Base-by-base conservation (phyloP, 2,888 invertebrate genomes). In the Aricia artaxerxes region DNA sequence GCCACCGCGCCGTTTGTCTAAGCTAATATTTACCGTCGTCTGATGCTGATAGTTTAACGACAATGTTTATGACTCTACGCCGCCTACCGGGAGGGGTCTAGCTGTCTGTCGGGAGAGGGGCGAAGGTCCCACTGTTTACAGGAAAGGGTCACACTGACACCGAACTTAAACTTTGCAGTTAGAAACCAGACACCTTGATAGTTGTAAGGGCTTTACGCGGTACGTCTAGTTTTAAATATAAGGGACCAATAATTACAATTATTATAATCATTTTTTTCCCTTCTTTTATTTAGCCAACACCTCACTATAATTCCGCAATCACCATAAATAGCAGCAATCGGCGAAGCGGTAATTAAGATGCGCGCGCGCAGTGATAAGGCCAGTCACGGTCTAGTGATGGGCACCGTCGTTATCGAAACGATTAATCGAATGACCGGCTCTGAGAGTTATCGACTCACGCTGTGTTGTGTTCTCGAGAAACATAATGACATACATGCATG, bases 401-500 rank as follows among this genome's bases (percentile, higher is more conserved):
- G 31, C 73, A n/a, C 73, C 44, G 44, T 73, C 40, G 76, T 57
- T 76, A 76, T 76, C 76, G 53, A 53, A 6, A 35, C 76, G 53
- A 76, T 76, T 76, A 53, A 76, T 76, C 76, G 76, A 76, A 13
- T 76, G 76, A 57, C 35, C 35, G 76, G 35, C 53, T 76, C 57
- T 16, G n/a, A 44, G n/a, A 76, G 76, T 16, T 57, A 53, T 76
- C 76, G 53, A 53, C n/a, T 57, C 76, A 76, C 76, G 76, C 76
- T 76, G 24, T 24, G 24, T 24, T 57, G 31, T 57, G 2, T 53
- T 76, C 49, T 38, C 13, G 13, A 44, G 76, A 76, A 76, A 57
- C 53, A 53, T 53, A 53, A 49, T 76, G 76, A 76, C 76, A 53
- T 76, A 76, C 76, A 76, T 76, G 57, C 76, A 76, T 76, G 24